phyloP scores from a whole-genome alignment of 53 echinoderm and acorn worm species.

The Actinopyga echinites region DNA sequence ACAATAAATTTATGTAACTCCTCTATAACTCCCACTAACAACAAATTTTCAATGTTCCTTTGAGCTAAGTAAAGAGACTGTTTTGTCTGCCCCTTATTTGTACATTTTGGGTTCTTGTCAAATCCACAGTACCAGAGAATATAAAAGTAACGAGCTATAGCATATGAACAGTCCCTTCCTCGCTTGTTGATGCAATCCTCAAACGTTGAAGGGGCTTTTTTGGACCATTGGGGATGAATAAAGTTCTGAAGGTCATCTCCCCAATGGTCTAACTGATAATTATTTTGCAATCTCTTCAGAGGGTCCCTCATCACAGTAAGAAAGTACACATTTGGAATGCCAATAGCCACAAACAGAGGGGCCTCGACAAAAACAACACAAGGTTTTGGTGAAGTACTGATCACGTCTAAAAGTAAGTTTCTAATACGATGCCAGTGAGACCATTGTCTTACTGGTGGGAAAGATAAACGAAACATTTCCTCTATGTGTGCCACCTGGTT shows the following conservation, averaged over 20 bases:
- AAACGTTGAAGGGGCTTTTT: not conserved
- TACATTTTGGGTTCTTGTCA: not conserved
- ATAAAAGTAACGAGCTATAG: not conserved
- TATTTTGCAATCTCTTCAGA: not conserved
- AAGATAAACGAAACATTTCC: constrained; percentile 15
- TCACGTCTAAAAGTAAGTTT: not conserved
- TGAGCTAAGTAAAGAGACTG: not conserved
- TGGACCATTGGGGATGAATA: constrained; percentile 19
- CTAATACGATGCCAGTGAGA: not conserved
- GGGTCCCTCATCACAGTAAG: constrained; percentile 14
- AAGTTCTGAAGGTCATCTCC: constrained; percentile 2
- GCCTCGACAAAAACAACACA: constrained; percentile 9
- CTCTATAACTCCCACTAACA: constrained; percentile 18
- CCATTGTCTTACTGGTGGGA: constrained; percentile 8
- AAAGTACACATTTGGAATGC: not conserved
- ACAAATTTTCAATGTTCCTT: not conserved
- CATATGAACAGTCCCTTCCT: constrained; percentile 16
- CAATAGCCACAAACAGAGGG: not conserved
- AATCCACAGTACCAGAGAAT: constrained; percentile 23
- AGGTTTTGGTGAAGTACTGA: constrained; percentile 7
- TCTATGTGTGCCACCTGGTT: constrained; percentile 3
- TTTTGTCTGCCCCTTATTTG: not conserved
- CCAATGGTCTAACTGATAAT: constrained; percentile 31
- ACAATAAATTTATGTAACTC: constrained; percentile 1
- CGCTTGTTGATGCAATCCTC: not conserved